Base-by-base conservation (phyloP, 1,140 invertebrate genomes). In the Drosophila gunungcola region DNA sequence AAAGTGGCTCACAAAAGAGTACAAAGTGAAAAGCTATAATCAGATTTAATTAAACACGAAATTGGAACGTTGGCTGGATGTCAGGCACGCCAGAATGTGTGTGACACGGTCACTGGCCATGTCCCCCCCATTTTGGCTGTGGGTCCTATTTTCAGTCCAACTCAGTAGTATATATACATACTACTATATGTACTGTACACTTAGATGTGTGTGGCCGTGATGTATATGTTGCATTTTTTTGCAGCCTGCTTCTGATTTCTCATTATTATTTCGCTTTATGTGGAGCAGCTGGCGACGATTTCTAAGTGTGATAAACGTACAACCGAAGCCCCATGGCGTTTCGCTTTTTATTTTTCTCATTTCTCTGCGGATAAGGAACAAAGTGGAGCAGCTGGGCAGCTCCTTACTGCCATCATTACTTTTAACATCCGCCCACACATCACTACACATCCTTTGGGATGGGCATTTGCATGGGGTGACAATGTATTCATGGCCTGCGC, bases 21-120 rank as follows among this genome's bases (percentile, higher is more conserved):
- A 64, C 68, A 80, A 79, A 67, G 78, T 62, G 78, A 55, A 89
- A 89, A 89, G 81, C 84, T 80, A 89, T 89, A 89, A 88, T 88
- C 80, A 83, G 81, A 88, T 89, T 88, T 88, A 88, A 88, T 88
- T 88, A 88, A 88, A 89, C 76, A 75, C 76, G 76, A 89, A 88
- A 88, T 88, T 89, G 80, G 84, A 83, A 62, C 84, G 73, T 77
- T 80, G 42, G 55, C 73, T 78, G 64, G 39, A 42, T 80, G 73
- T 62, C 70, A 70, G 67, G 60, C 56, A 56, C 11, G 54, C 39
- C 27, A 36, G 78, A 48, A 52, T 80, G 77, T 80, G 78, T 80
- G 77, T 64, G 76, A 78, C 75, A 78, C 73, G 74, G 61, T 51
- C 73, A 67, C 49, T 78, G 75, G 67, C 57, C 74, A 49, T 38